Percentiles rank a stretch among this genome's conserved stretches.
phyloP scores from a whole-genome alignment of 2,113 vertebrate genomes.

The Trachemys scripta region DNA sequence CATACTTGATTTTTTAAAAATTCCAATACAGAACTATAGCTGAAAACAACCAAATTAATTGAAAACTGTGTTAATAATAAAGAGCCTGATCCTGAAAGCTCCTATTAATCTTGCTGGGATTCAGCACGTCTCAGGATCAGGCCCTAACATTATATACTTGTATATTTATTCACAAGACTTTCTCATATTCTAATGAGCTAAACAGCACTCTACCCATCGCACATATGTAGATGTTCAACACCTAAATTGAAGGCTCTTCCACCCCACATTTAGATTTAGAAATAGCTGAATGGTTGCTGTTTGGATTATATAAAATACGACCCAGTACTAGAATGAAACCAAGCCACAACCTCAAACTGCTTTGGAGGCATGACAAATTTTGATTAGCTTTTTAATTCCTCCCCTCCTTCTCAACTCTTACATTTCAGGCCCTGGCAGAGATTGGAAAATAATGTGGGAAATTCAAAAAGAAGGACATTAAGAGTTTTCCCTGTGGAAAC shows the following conservation, averaged over 20 bases:
- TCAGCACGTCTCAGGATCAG: background rate
- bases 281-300: background rate
- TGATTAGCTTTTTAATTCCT: background rate
- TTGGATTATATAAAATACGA: background rate
- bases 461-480: background rate
- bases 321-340: background rate
- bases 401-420: background rate
- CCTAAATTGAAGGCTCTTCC: background rate
- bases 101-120: background rate
- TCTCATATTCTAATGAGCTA: background rate
- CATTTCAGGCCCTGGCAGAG: background rate
- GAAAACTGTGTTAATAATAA: background rate
- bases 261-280: background rate
- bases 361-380: background rate
- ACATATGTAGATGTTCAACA: background rate
- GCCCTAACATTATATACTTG: background rate
- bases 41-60: background rate
- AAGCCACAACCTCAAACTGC: background rate
- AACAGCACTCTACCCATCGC: background rate
- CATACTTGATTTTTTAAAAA: background rate
- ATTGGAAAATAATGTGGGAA: background rate
- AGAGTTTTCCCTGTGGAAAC: background rate
- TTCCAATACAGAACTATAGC: background rate
- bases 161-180: background rate
- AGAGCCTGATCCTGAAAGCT: background rate